Base-by-base conservation (phyloP, 23 tunicate species). In the Trididemnum clinides region DNA sequence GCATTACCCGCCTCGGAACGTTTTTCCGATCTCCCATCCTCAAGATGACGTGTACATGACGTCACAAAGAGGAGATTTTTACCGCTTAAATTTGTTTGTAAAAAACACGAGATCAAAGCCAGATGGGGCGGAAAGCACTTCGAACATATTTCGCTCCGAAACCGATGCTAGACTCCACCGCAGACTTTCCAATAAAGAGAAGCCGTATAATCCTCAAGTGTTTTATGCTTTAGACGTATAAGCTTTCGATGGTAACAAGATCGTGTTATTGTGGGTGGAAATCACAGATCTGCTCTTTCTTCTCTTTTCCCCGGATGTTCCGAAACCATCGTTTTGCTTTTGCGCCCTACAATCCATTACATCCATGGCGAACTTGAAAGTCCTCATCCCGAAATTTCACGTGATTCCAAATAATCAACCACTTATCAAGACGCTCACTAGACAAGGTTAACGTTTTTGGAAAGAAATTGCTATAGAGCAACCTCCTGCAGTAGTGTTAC, bases 181-280 rank as follows among this genome's bases (percentile, higher is more conserved):
- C 3, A 25, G 20, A 19, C 5, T 12, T 10, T 59, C 66, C 3
- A n/a, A n/a, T 5, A 15, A 28, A 10, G 66, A 59, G 5, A 59
- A n/a, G 27, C 25, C 25, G 20, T 78, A 51, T 20, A 71, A 75
- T 1, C 89, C 89, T 26, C 76, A 77, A 10, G 81, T 90, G 23
- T 90, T 58, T 39, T 90, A 90, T 65, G 81, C 95, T 35, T 50
- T 90, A 23, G 95, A 90, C 63, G 95, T 90, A 26, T 90, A 72
- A 83, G 29, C 10, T 44, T 44, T 44, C 54, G 54, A 44, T 44
- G 54, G 54, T 44, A 10, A 44, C 54, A n/a, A n/a, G n/a, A n/a
- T n/a, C n/a, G 4, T 37, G 29, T 25, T 31, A 31, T 70, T 20
- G 29, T 70, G 4, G 29, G 39, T 70, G 57, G 18, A 49, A 12